Conservation (phyloP, 1,140 invertebrate genomes). For the Drosophila repletoides region DNA sequence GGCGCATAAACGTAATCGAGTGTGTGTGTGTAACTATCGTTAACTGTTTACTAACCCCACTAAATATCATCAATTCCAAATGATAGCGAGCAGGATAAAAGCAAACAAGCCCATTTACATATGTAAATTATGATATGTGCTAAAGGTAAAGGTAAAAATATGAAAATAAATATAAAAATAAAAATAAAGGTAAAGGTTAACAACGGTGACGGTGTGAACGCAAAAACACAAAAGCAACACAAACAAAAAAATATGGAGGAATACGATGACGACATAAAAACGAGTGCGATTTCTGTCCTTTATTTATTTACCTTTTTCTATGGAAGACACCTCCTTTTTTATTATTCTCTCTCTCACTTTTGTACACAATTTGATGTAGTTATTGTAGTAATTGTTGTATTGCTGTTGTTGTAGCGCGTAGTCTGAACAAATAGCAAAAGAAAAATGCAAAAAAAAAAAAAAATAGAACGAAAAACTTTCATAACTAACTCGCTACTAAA, state of each 20-base stretch:
- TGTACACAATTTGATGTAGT: conserved; percentile 47
- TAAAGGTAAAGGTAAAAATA: conserved; percentile 27
- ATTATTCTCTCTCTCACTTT: conserved; percentile 25
- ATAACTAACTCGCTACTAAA: conserved; percentile 72
- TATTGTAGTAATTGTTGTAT: conserved; percentile 59
- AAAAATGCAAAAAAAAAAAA: conserved; percentile 7
- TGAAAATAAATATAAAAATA: background rate
- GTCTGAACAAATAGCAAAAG: conserved; percentile 11
- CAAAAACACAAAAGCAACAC: conserved; percentile 11
- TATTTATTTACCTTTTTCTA: background rate
- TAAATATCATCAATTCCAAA: conserved; percentile 31
- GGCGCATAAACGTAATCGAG: background rate
- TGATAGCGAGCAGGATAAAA: conserved; percentile 1
- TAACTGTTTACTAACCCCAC: conserved; percentile 44
- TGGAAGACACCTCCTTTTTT: conserved; percentile 35
- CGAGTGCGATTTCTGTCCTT: background rate
- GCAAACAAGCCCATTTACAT: background rate
- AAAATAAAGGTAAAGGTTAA: background rate
- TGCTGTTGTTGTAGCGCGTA: conserved; percentile 61
- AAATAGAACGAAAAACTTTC: conserved; percentile 30
- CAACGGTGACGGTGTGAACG: conserved; percentile 34
- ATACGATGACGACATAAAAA: background rate
- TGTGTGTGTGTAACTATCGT: conserved; percentile 9
- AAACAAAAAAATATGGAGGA: conserved; percentile 14
- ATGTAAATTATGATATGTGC: conserved; percentile 4